Evolutionary conservation across 2,797 vertebrate species (phyloP).

Genomic region (Galaxias olidus): DNA sequence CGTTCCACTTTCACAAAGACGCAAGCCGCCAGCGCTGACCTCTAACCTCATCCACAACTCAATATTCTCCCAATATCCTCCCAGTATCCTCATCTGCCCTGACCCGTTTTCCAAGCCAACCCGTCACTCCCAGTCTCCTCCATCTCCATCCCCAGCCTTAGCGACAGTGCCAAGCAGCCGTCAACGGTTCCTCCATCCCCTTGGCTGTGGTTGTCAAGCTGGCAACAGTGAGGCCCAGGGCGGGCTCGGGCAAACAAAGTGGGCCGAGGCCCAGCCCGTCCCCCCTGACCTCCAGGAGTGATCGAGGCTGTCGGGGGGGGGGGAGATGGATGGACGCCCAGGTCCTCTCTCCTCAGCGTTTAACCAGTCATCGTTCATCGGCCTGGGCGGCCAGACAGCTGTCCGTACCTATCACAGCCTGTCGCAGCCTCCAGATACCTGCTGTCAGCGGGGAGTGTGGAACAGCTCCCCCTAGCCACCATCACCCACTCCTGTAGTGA

Average conservation of each 20-base stretch:
- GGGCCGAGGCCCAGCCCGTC: too few relatives aligned
- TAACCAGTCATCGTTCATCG: slow-evolving; percentile 66
- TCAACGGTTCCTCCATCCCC: not conserved
- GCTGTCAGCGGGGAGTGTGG: slow-evolving; percentile 48
- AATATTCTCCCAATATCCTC: too few relatives aligned
- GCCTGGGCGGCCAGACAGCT: slow-evolving; percentile 55
- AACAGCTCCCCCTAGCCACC: slow-evolving; percentile 39
- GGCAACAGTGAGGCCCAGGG: too few relatives aligned
- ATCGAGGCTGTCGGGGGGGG: slow-evolving; percentile 56
- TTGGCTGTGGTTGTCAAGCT: too few relatives aligned
- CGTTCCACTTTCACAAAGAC: too few relatives aligned
- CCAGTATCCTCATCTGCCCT: not conserved
- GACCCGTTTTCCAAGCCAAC: slow-evolving; percentile 22
- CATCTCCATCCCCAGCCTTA: slow-evolving; percentile 17
- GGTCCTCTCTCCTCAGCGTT: slow-evolving; percentile 38
- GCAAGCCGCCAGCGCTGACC: too few relatives aligned
- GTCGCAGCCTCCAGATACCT: slow-evolving; percentile 66
- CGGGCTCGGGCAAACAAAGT: too few relatives aligned
- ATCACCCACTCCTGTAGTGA: slow-evolving; percentile 22
- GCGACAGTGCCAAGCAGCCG: not conserved
- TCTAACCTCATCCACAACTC: too few relatives aligned
- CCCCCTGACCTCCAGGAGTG: slow-evolving; percentile 37
- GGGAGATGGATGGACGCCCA: slow-evolving; percentile 61
- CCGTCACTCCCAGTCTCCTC: slow-evolving; percentile 8
- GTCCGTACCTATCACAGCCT: slow-evolving; percentile 64